phyloP scores from a whole-genome alignment of 2,888 invertebrate genomes.

The Mechanitis messenoides region DNA sequence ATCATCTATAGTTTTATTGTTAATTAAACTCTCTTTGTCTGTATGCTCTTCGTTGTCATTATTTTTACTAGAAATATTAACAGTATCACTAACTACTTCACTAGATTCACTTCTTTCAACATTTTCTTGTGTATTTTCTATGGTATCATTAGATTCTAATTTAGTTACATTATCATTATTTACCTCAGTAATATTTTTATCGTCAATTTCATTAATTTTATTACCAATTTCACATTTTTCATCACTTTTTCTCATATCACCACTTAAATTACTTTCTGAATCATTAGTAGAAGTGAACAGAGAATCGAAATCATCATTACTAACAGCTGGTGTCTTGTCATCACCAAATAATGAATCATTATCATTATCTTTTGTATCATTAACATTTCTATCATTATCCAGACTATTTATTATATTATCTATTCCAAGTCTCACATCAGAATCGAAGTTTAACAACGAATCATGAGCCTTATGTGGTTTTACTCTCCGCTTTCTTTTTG shows the following conservation, averaged over 20 bases:
- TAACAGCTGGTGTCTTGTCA: constrained; percentile 20
- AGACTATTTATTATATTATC: constrained; percentile 45
- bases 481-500: constrained; percentile 41
- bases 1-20: too few relatives aligned
- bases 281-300: constrained; percentile 21
- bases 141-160: neutral
- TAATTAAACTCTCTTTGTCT: too few relatives aligned
- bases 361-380: constrained; percentile 16
- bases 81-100: neutral
- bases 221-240: constrained; percentile 5
- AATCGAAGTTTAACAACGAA: constrained; percentile 33
- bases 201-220: constrained; percentile 5
- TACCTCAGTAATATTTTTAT: neutral
- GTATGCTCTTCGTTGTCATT: too few relatives aligned
- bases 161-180: neutral
- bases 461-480: constrained; percentile 36
- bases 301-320: constrained; percentile 31
- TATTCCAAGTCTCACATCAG: constrained; percentile 36
- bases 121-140: neutral
- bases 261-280: constrained; percentile 11
- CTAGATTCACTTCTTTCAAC: constrained; percentile 5
- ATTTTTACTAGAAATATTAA: too few relatives aligned
- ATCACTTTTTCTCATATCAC: constrained; percentile 5
- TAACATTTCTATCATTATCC: constrained; percentile 25
- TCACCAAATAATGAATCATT: constrained; percentile 28